phyloP scores from a whole-genome alignment of 2,797 vertebrate genomes.

The Knipowitschia caucasica region DNA sequence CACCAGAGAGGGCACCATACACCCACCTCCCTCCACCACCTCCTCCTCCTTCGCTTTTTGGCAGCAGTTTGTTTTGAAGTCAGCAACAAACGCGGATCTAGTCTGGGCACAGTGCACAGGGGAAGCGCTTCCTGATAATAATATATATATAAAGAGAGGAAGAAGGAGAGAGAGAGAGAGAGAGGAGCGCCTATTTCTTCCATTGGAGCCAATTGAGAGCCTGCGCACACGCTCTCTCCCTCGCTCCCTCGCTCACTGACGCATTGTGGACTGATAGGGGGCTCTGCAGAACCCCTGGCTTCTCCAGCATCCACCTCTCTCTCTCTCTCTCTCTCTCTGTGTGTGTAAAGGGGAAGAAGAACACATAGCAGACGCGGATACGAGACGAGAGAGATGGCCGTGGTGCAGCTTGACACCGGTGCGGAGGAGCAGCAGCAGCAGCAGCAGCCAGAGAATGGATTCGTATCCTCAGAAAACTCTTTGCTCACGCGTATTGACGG shows the following conservation, averaged over 20 bases:
- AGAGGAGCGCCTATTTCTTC: conserved; percentile 66
- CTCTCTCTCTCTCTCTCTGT: no score
- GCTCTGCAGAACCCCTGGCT: conserved; percentile 66
- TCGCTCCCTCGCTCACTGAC: conserved; percentile 65
- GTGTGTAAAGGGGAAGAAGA: conserved; percentile 26
- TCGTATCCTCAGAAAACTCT: conserved; percentile 69
- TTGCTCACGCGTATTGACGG: conserved; percentile 86
- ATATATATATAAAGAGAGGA: no score
- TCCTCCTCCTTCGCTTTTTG: conserved; percentile 14
- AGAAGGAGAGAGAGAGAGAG: no score
- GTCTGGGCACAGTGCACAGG: conserved; percentile 18
- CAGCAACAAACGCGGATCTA: conserved; percentile 3
- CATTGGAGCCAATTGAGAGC: conserved; percentile 56
- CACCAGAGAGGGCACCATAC: conserved; percentile 1
- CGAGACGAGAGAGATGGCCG: conserved; percentile 68
- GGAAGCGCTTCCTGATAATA: conserved; percentile 61
- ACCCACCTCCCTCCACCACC: neutral
- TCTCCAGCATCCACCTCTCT: conserved; percentile 43
- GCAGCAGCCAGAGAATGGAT: conserved; percentile 79
- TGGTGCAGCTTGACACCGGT: conserved; percentile 71
- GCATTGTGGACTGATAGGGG: conserved; percentile 70
- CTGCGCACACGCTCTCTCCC: conserved; percentile 55
- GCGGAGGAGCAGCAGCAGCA: conserved; percentile 23
- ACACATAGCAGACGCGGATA: neutral
- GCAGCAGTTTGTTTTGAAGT: conserved; percentile 3